phyloP scores from a whole-genome alignment of 1,140 invertebrate genomes.

The Drosophila prosaltans region DNA sequence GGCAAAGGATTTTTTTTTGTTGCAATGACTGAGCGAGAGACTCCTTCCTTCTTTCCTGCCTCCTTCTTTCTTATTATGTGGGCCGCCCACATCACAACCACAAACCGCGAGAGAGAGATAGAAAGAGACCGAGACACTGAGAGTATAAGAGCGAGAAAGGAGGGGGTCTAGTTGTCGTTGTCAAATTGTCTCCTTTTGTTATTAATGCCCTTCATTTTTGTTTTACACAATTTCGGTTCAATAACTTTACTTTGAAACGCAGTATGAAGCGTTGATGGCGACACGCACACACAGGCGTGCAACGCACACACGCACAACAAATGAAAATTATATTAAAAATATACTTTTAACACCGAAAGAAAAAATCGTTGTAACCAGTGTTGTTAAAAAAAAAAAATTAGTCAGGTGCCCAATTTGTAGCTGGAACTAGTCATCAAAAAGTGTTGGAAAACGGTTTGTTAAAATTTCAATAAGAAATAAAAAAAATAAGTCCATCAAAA shows the following conservation, averaged over 20 bases:
- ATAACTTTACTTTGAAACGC: conserved; percentile 11
- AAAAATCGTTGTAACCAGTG: conserved; percentile 12
- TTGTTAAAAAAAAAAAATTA: background rate
- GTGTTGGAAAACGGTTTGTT: background rate
- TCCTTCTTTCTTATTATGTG: background rate
- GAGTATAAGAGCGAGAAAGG: background rate
- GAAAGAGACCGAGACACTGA: background rate
- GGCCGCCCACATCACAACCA: conserved; percentile 3
- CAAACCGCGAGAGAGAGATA: background rate
- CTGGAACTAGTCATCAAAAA: background rate
- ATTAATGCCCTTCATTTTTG: conserved; percentile 2
- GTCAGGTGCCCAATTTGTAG: background rate
- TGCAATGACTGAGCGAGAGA: conserved; percentile 16
- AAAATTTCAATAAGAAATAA: background rate
- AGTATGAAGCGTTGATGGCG: background rate
- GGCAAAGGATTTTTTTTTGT: conserved; percentile 56
- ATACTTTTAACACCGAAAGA: conserved; percentile 12
- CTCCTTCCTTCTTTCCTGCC: background rate
- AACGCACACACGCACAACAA: conserved; percentile 10
- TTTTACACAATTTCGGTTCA: background rate
- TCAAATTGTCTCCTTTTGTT: conserved; percentile 14
- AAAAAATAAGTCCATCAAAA: too few species aligned
- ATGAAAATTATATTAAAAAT: conserved; percentile 5
- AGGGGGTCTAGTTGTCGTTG: conserved; percentile 1
- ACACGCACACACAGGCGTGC: conserved; percentile 10